phyloP scores from a whole-genome alignment of 2,888 invertebrate species.

The Melieria picta region DNA sequence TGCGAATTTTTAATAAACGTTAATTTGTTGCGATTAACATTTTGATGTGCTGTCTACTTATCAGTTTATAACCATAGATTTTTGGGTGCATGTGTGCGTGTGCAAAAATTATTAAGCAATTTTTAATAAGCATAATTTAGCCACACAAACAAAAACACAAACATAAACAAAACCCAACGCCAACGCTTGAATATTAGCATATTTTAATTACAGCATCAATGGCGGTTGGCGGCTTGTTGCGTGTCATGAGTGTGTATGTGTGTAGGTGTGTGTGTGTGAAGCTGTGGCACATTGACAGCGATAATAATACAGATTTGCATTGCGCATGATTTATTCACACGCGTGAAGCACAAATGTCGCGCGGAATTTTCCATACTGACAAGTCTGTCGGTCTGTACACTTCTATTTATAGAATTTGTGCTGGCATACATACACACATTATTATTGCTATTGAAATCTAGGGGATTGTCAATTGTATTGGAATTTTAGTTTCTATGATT shows the following conservation, averaged over 20 bases:
- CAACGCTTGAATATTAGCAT: neutral
- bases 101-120: neutral
- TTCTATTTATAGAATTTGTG: too few relatives aligned
- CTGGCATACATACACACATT: too few relatives aligned
- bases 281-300: neutral
- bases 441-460: too few relatives aligned
- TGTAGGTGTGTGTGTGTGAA: slow-evolving; percentile 2
- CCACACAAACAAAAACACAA: slow-evolving; percentile 4
- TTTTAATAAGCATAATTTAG: slow-evolving; percentile 18
- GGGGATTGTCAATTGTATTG: too few relatives aligned
- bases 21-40: neutral
- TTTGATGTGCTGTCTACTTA: neutral
- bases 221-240: too few relatives aligned
- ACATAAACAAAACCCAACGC: neutral
- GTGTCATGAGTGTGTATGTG: neutral
- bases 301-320: neutral
- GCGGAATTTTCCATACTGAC: too few relatives aligned
- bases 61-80: neutral
- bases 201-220: neutral
- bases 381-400: too few relatives aligned
- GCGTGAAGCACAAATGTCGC: too few relatives aligned
- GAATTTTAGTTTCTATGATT: too few relatives aligned
- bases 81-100: neutral
- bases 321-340: neutral
- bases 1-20: neutral